These are phyloP conservation scores for Drosophila quadrilineata DNA, from an alignment of 1,140 invertebrate species.

Conservation along the genomic window DNA sequence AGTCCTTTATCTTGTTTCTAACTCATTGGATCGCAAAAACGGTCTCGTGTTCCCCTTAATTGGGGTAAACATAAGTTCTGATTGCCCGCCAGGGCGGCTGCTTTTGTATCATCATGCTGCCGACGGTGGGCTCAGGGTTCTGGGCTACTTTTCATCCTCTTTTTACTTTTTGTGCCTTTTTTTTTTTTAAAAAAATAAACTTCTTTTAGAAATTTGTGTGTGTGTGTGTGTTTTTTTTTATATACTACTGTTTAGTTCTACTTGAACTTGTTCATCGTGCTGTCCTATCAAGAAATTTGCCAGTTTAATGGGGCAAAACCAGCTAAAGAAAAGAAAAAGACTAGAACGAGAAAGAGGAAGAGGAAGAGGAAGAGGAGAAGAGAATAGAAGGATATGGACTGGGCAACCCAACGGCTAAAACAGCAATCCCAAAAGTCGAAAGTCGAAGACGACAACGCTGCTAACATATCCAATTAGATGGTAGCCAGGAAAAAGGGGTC, in stretches of 20 bases:
- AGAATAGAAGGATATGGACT: too few species aligned
- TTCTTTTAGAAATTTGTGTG: not conserved
- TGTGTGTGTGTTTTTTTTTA: not conserved
- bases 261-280: slow-evolving; percentile 6
- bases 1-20: slow-evolving; percentile 80
- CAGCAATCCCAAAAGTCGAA: slow-evolving; percentile 42
- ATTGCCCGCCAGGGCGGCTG: slow-evolving; percentile 62
- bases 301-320: too few species aligned
- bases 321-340: too few species aligned
- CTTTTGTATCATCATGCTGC: slow-evolving; percentile 33
- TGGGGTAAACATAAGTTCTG: slow-evolving; percentile 80
- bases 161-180: not conserved
- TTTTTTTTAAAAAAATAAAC: too few species aligned
- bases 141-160: not conserved
- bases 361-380: too few species aligned
- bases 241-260: slow-evolving; percentile 10
- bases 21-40: slow-evolving; percentile 80
- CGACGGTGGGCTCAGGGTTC: slow-evolving; percentile 3
- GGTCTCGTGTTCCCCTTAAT: slow-evolving; percentile 80
- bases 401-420: not conserved
- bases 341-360: too few species aligned
- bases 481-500: slow-evolving; percentile 11
- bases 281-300: slow-evolving; percentile 1
- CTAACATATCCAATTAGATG: slow-evolving; percentile 75
- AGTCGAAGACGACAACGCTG: slow-evolving; percentile 49